Evolutionary conservation across 2,797 vertebrate genomes (phyloP).

Genomic region (Setipinna tenuifilis): DNA sequence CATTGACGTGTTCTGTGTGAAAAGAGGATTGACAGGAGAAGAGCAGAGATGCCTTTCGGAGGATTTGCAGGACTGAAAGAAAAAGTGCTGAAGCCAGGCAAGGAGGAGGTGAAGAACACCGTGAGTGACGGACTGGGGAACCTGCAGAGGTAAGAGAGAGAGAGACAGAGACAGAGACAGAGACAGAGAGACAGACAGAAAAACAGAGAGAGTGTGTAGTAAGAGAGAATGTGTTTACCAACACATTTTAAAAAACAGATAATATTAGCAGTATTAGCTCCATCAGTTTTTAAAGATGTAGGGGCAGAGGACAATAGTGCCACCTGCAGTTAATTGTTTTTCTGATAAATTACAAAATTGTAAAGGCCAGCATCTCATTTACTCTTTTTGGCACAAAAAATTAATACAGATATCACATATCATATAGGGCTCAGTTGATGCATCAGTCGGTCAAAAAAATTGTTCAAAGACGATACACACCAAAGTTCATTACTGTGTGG

Average conservation of each 20-base stretch:
- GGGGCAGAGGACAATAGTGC: neutral
- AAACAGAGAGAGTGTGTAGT: neutral
- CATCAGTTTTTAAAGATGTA: neutral
- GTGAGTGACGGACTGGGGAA: constrained; percentile 88
- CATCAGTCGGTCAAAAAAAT: neutral
- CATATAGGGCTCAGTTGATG: neutral
- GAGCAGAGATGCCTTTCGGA: constrained; percentile 86
- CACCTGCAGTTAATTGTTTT: neutral
- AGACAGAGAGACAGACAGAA: neutral
- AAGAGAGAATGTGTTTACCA: neutral
- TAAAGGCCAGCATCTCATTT: neutral
- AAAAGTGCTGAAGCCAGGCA: constrained; percentile 86
- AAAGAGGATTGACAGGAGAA: constrained; percentile 50
- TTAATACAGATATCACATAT: neutral
- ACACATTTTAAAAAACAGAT: neutral
- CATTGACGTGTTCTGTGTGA: constrained; percentile 34
- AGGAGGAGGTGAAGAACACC: constrained; percentile 88
- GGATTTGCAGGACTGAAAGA: constrained; percentile 85
- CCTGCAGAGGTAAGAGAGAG: constrained; percentile 88
- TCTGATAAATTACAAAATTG: neutral
- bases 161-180: neutral
- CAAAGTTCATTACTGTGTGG: no score
- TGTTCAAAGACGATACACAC: neutral
- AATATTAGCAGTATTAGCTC: neutral
- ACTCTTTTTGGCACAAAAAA: neutral